A percentile compares a stretch with the other conserved stretches of the same genome.
Conservation (phyloP, 1,140 invertebrate genomes). For the Gryon sp. region DNA sequence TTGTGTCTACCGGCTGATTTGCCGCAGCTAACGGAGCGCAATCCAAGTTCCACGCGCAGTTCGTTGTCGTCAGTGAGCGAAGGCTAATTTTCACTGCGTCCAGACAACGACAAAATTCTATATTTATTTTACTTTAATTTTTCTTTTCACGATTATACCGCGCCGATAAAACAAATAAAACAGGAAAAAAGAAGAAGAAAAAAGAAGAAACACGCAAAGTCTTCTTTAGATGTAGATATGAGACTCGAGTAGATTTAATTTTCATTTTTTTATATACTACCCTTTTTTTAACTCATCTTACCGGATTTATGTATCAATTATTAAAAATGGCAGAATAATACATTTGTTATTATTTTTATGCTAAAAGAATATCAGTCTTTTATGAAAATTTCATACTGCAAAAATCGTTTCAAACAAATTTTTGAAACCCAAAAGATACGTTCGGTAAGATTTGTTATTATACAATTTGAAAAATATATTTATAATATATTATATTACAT, state of each 20-base stretch:
- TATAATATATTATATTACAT: no score
- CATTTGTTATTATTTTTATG: no score
- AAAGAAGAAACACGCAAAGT: constrained; percentile 4
- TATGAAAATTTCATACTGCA: no score
- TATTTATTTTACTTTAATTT: constrained; percentile 36
- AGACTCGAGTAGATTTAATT: constrained; percentile 25
- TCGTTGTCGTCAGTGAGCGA: constrained; percentile 85
- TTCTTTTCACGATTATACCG: background rate
- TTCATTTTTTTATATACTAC: background rate
- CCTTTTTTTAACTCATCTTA: background rate
- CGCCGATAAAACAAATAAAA: no score
- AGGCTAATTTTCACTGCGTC: constrained; percentile 73
- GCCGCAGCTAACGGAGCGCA: constrained; percentile 80
- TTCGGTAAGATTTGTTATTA: no score
- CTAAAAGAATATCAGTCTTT: no score
- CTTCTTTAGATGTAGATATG: constrained; percentile 21
- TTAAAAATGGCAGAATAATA: no score
- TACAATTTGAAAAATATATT: no score
- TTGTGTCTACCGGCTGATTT: constrained; percentile 83
- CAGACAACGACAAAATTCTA: constrained; percentile 4
- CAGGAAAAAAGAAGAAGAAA: no score
- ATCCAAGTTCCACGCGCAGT: constrained; percentile 84
- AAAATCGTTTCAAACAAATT: no score
- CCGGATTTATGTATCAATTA: background rate
- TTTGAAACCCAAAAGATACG: no score